A percentile compares a stretch with the other conserved stretches of the same genome.
Evolutionary conservation across 1,140 invertebrate genomes (phyloP).

Genomic region (Brachionus sp.): DNA sequence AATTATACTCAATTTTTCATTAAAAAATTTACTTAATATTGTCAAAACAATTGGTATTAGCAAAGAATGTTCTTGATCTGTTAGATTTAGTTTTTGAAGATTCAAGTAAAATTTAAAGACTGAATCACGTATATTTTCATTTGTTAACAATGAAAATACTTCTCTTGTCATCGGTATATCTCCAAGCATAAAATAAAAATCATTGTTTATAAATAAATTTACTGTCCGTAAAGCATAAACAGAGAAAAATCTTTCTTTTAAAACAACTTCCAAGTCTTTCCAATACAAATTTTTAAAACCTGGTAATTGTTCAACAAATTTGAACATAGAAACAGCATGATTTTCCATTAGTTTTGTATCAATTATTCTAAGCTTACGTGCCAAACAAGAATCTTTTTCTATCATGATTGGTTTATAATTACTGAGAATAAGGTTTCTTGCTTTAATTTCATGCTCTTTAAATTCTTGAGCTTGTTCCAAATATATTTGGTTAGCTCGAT

Average conservation of each 20-base stretch:
- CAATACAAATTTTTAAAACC: neutral
- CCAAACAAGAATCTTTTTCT: neutral
- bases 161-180: neutral
- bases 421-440: neutral
- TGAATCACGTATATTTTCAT: neutral
- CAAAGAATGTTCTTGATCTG: neutral
- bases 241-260: neutral
- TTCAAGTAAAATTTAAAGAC: neutral
- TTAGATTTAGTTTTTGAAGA: neutral
- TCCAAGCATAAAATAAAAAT: conserved; percentile 3
- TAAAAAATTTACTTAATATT: neutral
- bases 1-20: neutral
- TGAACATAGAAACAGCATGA: neutral
- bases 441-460: neutral
- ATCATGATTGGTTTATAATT: neutral
- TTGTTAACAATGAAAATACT: neutral
- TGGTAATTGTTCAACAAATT: neutral
- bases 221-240: neutral
- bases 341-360: neutral
- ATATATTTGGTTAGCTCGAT: neutral
- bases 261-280: neutral
- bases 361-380: neutral
- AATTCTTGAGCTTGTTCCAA: neutral
- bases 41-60: neutral
- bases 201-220: neutral